Percentiles rank a stretch among this genome's conserved stretches.
phyloP scores from a whole-genome alignment of 64 coral and sea anemone species.

The Catalaphyllia jardinei region DNA sequence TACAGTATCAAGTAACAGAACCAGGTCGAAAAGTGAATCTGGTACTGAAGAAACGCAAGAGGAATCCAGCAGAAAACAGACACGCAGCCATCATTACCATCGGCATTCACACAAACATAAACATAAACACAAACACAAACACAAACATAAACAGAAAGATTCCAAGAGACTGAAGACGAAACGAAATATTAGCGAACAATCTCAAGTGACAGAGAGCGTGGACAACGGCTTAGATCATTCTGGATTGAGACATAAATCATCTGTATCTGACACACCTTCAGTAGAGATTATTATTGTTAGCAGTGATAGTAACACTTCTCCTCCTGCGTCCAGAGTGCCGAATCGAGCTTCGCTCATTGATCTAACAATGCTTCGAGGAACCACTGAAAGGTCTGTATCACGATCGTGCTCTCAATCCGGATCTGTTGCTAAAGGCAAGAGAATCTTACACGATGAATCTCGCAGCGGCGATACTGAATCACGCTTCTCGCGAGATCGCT shows the following conservation, averaged over 20 bases:
- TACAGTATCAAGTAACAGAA: neutral
- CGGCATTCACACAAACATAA: constrained; percentile 57
- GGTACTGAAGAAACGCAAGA: neutral
- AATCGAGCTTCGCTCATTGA: neutral
- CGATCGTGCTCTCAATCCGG: neutral
- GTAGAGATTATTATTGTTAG: neutral
- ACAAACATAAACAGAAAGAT: constrained; percentile 46
- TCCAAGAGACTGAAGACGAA: neutral
- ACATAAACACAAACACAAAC: constrained; percentile 51
- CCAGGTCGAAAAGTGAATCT: neutral
- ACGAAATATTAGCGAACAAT: neutral
- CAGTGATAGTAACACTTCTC: neutral
- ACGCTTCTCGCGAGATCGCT: neutral
- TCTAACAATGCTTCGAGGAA: neutral
- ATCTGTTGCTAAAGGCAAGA: neutral
- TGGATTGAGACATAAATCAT: neutral
- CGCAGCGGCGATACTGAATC: neutral
- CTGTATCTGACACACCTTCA: neutral
- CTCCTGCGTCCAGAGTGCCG: no score
- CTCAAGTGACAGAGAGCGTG: neutral
- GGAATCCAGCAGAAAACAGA: neutral
- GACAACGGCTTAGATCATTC: neutral
- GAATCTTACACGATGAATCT: neutral
- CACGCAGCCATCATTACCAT: constrained; percentile 5
- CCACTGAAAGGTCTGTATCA: neutral